Evolutionary conservation across 2,888 invertebrate genomes (phyloP).

Genomic region (Sarcophaga carnaria): DNA sequence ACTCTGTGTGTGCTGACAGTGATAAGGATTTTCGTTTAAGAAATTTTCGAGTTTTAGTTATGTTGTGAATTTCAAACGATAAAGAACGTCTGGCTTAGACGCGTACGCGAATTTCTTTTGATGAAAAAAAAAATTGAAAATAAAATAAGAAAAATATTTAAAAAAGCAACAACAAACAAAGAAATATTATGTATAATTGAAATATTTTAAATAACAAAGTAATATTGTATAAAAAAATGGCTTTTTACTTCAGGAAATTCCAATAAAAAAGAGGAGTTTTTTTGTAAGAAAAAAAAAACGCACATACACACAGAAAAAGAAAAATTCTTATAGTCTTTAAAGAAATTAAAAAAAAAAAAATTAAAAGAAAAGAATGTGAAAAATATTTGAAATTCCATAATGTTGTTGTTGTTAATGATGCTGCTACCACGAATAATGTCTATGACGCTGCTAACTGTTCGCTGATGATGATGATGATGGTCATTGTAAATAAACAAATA

Average conservation of each 20-base stretch:
- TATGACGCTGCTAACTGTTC: not conserved
- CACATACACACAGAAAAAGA: conserved; percentile 2
- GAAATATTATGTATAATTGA: conserved; percentile 3
- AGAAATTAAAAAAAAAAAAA: conserved; percentile 18
- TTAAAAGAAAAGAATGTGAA: conserved; percentile 2
- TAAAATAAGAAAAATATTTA: conserved; percentile 29
- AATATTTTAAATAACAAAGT: not conserved
- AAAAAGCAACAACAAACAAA: conserved; percentile 14
- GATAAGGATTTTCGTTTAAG: conserved; percentile 63
- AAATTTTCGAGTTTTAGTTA: conserved; percentile 68
- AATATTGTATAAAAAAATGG: not conserved
- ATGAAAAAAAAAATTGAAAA: conserved; percentile 38
- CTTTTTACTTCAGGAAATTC: not conserved
- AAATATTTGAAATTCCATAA: not conserved
- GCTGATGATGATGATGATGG: too few species aligned
- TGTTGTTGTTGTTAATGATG: conserved; percentile 1
- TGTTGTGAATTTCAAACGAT: conserved; percentile 68
- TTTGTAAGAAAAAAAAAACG: not conserved
- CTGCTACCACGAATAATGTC: not conserved
- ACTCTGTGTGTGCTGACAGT: conserved; percentile 29
- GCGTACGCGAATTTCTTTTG: conserved; percentile 51
- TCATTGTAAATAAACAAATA: conserved; percentile 30
- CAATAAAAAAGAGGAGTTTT: not conserved
- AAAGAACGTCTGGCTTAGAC: conserved; percentile 61
- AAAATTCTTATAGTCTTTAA: conserved; percentile 14